Base-by-base conservation (phyloP, 2,113 vertebrate species). In the Cariama cristata region DNA sequence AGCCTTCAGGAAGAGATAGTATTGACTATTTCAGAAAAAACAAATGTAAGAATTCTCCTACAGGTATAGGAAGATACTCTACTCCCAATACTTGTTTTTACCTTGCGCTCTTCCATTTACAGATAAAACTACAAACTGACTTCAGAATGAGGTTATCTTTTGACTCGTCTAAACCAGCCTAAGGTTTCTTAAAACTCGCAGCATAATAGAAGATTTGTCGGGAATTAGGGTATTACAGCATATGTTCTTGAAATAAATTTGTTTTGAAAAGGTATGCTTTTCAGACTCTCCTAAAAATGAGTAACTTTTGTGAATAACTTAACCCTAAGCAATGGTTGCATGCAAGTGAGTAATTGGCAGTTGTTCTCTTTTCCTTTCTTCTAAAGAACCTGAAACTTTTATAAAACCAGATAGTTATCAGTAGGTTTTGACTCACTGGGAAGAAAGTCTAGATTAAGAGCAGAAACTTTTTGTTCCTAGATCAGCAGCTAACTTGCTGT, bases 391-490 rank as follows among this genome's bases (percentile, higher is more conserved):
- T 83, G 81, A 80, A 90, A 53, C 81, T 88, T 93, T 14, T 72
- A 6, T 17, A 33, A 77, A 40, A 42, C n/a, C 4, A 4, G 24
- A 19, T 86, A 83, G 55, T 88, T 93, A 91, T 88, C 88, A 68
- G 44, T n/a, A 60, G 38, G 33, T 73, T 93, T 80, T 93, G 72
- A 92, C 75, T 92, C 76, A 56, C 16, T 15, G 13, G 40, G 67
- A 84, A 49, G 59, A 28, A 63, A 49, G 42, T 45, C 24, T 79
- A 81, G 90, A 95, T 94, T 88, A 90, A 63, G 26, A 92, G 63
- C 20, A 80, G 90, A 93, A 92, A 84, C 67, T 55, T 86, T 91
- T 89, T 94, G 85, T 86, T 94, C 56, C 66, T 75, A 18, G 17
- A 72, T 94, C 66, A 92, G n/a, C 50, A 76, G 20, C 53, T 96